These are phyloP conservation scores for Sebastes steindachneri DNA, from an alignment of 2,797 vertebrate genomes.

Conservation along the genomic window DNA sequence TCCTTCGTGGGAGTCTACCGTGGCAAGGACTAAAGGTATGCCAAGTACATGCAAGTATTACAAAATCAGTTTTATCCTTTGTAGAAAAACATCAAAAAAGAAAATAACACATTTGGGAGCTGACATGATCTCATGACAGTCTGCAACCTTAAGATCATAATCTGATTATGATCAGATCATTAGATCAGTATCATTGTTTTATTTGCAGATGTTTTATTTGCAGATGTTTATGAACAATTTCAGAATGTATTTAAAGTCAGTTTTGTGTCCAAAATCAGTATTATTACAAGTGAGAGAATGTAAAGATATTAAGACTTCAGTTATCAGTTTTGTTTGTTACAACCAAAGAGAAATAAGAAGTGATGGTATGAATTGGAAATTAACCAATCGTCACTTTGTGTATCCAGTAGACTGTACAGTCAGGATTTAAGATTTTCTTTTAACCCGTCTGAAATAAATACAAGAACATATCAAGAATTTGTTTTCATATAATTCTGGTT, in stretches of 20 bases:
- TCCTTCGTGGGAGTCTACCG: slow-evolving; percentile 97
- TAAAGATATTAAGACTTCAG: neutral
- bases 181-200: neutral
- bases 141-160: neutral
- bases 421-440: neutral
- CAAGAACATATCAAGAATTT: neutral
- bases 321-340: neutral
- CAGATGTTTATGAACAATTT: neutral
- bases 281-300: neutral
- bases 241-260: neutral
- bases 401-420: neutral
- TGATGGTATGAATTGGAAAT: neutral
- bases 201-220: neutral
- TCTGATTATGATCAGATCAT: too few relatives aligned
- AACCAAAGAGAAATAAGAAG: neutral
- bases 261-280: neutral
- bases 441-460: neutral
- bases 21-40: slow-evolving; percentile 98
- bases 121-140: neutral
- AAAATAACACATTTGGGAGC: neutral
- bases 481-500: neutral
- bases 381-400: neutral
- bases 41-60: neutral
- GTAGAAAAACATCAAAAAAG: neutral
- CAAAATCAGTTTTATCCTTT: neutral